Evolutionary conservation across 2,113 vertebrate species (phyloP).

Genomic region (Uropsilus gracilis): DNA sequence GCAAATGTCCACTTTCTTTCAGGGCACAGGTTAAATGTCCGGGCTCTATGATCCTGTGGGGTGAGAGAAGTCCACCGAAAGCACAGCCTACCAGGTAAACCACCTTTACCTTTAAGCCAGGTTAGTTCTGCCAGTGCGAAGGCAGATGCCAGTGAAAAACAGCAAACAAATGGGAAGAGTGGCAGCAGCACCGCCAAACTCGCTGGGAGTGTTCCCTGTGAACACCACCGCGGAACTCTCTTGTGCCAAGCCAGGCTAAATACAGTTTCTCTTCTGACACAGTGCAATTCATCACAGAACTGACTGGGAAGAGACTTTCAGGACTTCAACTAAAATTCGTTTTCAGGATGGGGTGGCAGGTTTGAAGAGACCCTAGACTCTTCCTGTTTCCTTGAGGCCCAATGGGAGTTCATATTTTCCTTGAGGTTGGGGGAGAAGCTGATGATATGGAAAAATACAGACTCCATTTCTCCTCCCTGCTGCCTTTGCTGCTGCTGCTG

Average conservation of each 20-base stretch:
- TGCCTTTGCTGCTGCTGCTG: slow-evolving; percentile 63
- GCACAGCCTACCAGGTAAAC: slow-evolving; percentile 41
- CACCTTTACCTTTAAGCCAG: slow-evolving; percentile 67
- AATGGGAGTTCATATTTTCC: slow-evolving; percentile 43
- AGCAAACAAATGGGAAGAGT: slow-evolving; percentile 65
- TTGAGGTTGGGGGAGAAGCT: slow-evolving; percentile 10
- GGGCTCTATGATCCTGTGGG: neutral
- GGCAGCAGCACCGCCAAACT: slow-evolving; percentile 58
- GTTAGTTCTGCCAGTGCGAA: slow-evolving; percentile 62
- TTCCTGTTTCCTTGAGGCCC: neutral
- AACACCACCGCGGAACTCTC: slow-evolving; percentile 52
- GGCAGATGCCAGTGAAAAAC: slow-evolving; percentile 65
- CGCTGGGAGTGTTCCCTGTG: slow-evolving; percentile 70
- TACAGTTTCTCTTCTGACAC: slow-evolving; percentile 56
- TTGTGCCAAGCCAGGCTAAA: slow-evolving; percentile 72
- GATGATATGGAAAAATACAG: slow-evolving; percentile 46
- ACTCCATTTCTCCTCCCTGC: slow-evolving; percentile 65
- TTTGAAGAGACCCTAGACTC: neutral
- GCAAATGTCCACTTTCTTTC: neutral
- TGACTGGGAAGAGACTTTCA: slow-evolving; percentile 19
- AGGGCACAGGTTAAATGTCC: neutral
- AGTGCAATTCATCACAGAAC: slow-evolving; percentile 63
- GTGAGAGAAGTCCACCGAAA: neutral
- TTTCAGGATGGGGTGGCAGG: neutral
- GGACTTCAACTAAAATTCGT: neutral